Evolutionary conservation across 2,888 invertebrate genomes (phyloP), one percentile per base, ranked within the genome.

Genomic region (Agrenia bidenticulata): DNA sequence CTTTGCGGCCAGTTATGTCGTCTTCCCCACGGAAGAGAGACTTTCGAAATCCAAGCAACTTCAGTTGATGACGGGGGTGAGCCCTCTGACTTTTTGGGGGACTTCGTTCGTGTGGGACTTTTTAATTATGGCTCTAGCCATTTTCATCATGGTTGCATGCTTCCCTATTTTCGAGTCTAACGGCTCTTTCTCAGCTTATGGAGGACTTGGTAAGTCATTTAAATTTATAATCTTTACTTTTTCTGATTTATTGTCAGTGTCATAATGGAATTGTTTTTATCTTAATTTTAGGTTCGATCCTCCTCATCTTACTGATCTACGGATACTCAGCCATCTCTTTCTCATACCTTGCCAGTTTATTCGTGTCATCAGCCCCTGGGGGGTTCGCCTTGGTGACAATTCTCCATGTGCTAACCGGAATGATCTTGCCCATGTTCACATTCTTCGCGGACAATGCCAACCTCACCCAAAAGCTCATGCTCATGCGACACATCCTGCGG

Each of bases 241-340:
- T 39, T 15, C 39, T 15, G 15, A 49, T 7, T 49, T 49, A 49
- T 17, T 49, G n/a, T 49, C n/a, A 49, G 17, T 15, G 17, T 32
- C 32, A 32, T 32, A 7, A 32, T 7, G 32, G 32, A 32, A 32
- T 32, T 32, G 5, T 4, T 4, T 32, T 32, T 11, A 32, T 32
- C 63, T 61, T 71, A 56, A 68, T 80, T 80, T 66, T 77, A 84
- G 85, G 78, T 58, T 72, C 81, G 64, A 77, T 84, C 5, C 75
- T 82, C 0, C 63, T 84, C 9, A 77, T 85, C 37, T 79, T 88
- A 55, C 7, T 85, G 0, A 74, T 86, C 57, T 88, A 87, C 73
- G 85, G 86, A 9, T 73, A 85, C 68, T 82, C 86, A 39, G 84
- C 85, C 77, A 82, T 90, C 72, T 84, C 88, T 15, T 82, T 86